Evolutionary conservation across 1,140 invertebrate species (phyloP), one percentile per base, ranked within the genome.

Genomic region (Drosophila suzukii): DNA sequence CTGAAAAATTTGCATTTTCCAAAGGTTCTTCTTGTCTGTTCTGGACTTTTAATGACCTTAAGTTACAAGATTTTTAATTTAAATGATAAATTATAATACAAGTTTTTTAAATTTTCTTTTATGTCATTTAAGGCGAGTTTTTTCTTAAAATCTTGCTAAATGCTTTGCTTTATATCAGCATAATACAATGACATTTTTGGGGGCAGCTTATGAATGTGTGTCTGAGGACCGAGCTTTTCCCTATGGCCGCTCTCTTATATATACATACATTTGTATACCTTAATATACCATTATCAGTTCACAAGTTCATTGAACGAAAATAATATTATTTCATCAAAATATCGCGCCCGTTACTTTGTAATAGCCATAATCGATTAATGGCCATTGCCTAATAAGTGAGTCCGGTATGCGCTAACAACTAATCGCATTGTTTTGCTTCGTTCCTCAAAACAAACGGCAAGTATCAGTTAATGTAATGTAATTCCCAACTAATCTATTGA

Each of bases 401-500:
- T n/a, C 17, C 20, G 47, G 65, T 68, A 65, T 44, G 47, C 43
- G 20, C 50, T 36, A 67, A 67, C 63, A 63, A 67, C 10, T 50
- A 67, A 67, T 63, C 63, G 63, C 59, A 36, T 63, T 67, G 59
- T 63, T 63, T 63, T 43, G 27, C 36, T 10, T 11, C 4, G 43
- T 12, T 38, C 11, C 20, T n/a, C 38, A 43, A 58, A 59, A 62
- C 54, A 43, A 62, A 32, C 27, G 10, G 27, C 30, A 63, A 68
- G 43, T 68, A 68, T 68, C 30, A 68, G 38, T 53, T 53, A 68
- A 68, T 53, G 46, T 53, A 68, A 38, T 15, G 38, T 65, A 68
- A 68, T 43, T n/a, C 60, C 46, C 6, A 50, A 68, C 65, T 66
- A 68, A 68, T 68, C 60, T 68, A 53, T 68, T 53, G 41, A 66